Evolutionary conservation across 2,113 vertebrate genomes (phyloP), one percentile per base, ranked within the genome.

Genomic region (Strigops habroptila): DNA sequence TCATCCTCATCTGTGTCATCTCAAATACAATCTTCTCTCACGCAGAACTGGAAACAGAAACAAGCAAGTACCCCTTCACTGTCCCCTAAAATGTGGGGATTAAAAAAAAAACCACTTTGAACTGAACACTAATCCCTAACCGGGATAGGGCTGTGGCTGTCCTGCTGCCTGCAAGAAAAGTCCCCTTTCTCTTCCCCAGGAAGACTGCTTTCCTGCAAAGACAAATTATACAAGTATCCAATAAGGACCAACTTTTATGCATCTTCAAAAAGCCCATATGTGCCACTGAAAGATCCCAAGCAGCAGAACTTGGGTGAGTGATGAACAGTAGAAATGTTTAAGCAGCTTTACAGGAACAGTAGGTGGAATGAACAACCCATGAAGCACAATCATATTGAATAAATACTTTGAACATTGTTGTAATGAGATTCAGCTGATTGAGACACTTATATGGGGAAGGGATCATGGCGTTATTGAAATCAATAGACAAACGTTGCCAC

Each of bases 351-450:
- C 39, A 82, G 80, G 37, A 83, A 33, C 31, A 30, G 31, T 4
- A 60, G 73, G 88, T 86, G 62, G 79, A 93, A 93, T 0, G 15
- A 88, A 37, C 80, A 87, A 51, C 41, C 24, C 70, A 41, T 33
- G 68, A 82, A 91, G 65, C 62, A 52, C 46, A 75, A 69, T 65
- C 52, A 9, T 67, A 62, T 13, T 87, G 65, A 92, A 93, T 80
- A 96, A 95, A 89, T 75, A 79, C 62, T 65, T 88, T 65, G 41
- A 83, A 86, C 60, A 10, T 49, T 85, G 74, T 37, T 73, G 25
- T 76, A 90, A 93, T 84, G 84, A 79, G 91, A 76, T 93, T 96
- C 86, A 92, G 80, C 88, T 95, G 92, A 95, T 67, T 9, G 2
- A 96, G 70, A 78, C 81, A 31, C 92, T 91, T 89, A 35, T 68